Evolutionary conservation across 2,113 vertebrate species (phyloP), one percentile per base, ranked within the genome.

Genomic region (Colinus virginianus): DNA sequence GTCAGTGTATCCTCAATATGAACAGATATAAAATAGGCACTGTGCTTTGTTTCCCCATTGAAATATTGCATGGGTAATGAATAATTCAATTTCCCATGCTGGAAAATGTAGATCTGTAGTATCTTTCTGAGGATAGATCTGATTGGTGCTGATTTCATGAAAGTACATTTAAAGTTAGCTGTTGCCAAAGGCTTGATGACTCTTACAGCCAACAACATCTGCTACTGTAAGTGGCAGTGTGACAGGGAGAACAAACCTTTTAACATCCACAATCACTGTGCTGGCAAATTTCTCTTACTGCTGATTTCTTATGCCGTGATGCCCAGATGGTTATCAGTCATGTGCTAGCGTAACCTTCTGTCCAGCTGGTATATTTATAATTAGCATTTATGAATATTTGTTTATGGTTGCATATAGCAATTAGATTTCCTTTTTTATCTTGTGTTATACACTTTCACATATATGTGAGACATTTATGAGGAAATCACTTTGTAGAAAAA

Each of bases 321-420:
- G 55, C 45, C 63, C 59, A 76, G 62, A 72, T 82, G 63, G 34
- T 63, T 93, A 38, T 90, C 55, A 66, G 30, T 61, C 70, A 21
- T 67, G 59, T 79, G 55, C 42, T 85, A 21, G 36, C 34, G 26
- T 79, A 59, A 66, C 84, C 34, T 76, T 53, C 42, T 77, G 49
- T 89, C 20, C 81, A 87, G 42, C 9, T 91, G 67, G 36, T 74
- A 89, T 93, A 63, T 92, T 82, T 92, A 36, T 93, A 76, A 49
- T 32, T 7, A 42, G 34, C 22, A 72, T 46, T 63, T 38, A 74
- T 79, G 19, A 56, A 28, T 3, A 8, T 40, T 90, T 76, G 64
- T 49, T 3, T 62, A 26, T 69, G 32, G 32, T 43, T 83, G n/a
- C 14, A 55, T 56, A 38, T 34, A 68, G 28, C 51, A 90, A 49